Evolutionary conservation across 2,888 invertebrate genomes (phyloP), one percentile per base, ranked within the genome.

Genomic region (Siphlonurus alternatus): DNA sequence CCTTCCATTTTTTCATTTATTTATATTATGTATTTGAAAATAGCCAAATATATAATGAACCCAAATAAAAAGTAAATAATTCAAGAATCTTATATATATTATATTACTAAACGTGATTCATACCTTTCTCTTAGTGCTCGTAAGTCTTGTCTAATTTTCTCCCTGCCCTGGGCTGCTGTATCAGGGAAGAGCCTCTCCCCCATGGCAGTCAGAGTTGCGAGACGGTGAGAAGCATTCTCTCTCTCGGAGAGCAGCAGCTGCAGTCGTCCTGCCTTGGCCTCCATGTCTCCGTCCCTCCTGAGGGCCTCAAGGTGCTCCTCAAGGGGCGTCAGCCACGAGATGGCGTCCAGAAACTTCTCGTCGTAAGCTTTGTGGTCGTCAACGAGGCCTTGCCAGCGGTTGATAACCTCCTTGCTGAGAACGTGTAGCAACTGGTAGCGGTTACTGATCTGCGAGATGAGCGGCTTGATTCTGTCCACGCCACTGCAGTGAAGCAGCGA

Each of bases 131-230:
- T 83, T 19, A 91, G 81, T 24, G 83, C 80, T 71, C 92, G 81
- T 65, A 95, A 78, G 73, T 94, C 90, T 68, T 87, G 84, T n/a
- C 96, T 83, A 64, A 96, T 87, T 63, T 82, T 83, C 74, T 97
- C 96, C 67, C 96, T 83, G 0, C 96, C 96, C 69, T 87, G 86
- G 0, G 95, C 88, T 10, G 94, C 90, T 1, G 95, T 97, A 74
- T 93, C 93, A 0, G 94, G 91, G 66, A 93, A 81, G n/a, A 96
- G 83, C 73, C 88, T 87, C 72, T 97, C 96, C 1, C 93, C 93
- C 0, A 88, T 81, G 2, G 85, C 80, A 18, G 87, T 86, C 20
- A 93, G 76, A 53, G 85, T 82, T 63, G 83, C 82, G 38, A 96
- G 79, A 70, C 89, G 85, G 70, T 86, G 85, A 70, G 89, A 87